phyloP scores from a whole-genome alignment of 92 coral and sea anemone genomes.

The Isaurus tuberculatus region DNA sequence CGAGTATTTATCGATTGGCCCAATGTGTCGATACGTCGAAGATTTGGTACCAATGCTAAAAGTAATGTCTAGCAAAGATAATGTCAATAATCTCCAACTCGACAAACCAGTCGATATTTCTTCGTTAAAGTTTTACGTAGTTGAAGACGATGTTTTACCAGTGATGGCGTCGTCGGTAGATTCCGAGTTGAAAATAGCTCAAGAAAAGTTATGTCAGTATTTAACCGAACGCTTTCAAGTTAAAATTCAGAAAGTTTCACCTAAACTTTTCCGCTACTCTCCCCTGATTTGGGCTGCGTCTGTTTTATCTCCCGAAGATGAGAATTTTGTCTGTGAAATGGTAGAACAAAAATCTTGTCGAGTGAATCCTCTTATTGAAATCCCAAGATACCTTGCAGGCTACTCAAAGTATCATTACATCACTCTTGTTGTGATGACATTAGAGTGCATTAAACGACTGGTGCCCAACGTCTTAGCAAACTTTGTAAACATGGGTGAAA shows the following conservation, averaged over 20 bases:
- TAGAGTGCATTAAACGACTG: constrained; percentile 69
- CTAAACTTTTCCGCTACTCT: constrained; percentile 71
- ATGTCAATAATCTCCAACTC: constrained; percentile 59
- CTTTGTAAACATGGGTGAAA: constrained; percentile 75
- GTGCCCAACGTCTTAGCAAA: constrained; percentile 66
- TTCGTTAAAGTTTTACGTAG: constrained; percentile 69
- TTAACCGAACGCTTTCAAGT: constrained; percentile 59
- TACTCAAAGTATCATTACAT: constrained; percentile 79
- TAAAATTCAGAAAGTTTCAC: constrained; percentile 53
- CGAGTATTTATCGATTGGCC: constrained; percentile 85
- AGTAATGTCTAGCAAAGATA: constrained; percentile 79
- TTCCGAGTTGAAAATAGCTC: constrained; percentile 56
- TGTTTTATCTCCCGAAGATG: constrained; percentile 67
- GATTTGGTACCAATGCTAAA: constrained; percentile 74
- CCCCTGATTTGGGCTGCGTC: constrained; percentile 84
- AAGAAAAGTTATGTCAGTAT: constrained; percentile 53
- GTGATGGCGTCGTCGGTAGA: constrained; percentile 70
- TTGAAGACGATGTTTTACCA: constrained; percentile 65
- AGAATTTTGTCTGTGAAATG: constrained; percentile 64
- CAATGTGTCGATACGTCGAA: constrained; percentile 82
- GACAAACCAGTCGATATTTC: constrained; percentile 75
- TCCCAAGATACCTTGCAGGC: constrained; percentile 76
- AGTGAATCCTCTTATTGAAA: constrained; percentile 77
- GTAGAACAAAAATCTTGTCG: constrained; percentile 58
- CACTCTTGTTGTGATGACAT: constrained; percentile 74